phyloP scores from a whole-genome alignment of 2,888 invertebrate genomes.

The Epistrophe eligans region DNA sequence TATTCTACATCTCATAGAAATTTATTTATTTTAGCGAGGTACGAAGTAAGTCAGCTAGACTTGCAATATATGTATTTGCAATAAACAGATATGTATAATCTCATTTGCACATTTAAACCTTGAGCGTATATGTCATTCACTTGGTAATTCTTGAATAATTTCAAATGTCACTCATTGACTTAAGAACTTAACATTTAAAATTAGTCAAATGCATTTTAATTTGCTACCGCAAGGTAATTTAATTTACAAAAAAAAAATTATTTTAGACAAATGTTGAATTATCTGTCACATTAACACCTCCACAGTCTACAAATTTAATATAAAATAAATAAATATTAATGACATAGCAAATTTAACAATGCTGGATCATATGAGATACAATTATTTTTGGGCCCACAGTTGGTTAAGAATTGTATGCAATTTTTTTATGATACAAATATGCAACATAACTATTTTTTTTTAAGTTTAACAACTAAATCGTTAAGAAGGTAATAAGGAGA shows the following conservation, averaged over 20 bases:
- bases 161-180: slow-evolving; percentile 1
- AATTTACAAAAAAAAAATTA: not conserved
- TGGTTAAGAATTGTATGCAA: too few relatives aligned
- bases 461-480: too few relatives aligned
- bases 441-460: too few relatives aligned
- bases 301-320: not conserved
- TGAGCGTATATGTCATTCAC: not conserved
- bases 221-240: not conserved
- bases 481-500: too few relatives aligned
- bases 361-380: not conserved
- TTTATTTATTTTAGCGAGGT: not conserved
- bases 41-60: not conserved
- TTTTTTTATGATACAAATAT: too few relatives aligned
- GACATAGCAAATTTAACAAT: not conserved
- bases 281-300: slow-evolving; percentile 7
- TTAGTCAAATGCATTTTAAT: slow-evolving; percentile 7
- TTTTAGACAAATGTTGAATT: not conserved
- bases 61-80: not conserved
- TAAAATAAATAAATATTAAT: not conserved
- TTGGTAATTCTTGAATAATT: not conserved
- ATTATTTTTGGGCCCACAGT: not conserved
- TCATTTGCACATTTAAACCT: slow-evolving; percentile 8
- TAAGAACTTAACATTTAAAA: not conserved
- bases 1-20: not conserved
- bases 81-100: not conserved